These are phyloP conservation scores for Drosophila teissieri DNA, from an alignment of 1,140 invertebrate species.

Conservation along the genomic window DNA sequence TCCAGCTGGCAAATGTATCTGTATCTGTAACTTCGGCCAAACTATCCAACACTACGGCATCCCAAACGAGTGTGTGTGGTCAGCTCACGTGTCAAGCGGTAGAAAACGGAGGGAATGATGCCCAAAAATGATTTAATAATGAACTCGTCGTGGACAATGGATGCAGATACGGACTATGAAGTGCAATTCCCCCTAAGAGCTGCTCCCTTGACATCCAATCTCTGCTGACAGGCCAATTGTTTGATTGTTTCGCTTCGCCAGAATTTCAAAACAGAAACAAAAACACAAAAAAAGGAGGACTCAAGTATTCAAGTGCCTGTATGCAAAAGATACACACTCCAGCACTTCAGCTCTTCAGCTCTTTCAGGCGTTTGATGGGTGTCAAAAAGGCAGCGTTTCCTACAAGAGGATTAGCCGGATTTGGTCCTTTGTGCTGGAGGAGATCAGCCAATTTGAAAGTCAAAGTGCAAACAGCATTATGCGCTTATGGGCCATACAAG, in stretches of 20 bases:
- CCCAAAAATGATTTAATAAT: constrained; percentile 77
- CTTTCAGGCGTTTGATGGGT: constrained; percentile 72
- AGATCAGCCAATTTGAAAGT: constrained; percentile 77
- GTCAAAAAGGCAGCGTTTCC: constrained; percentile 70
- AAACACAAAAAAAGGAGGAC: constrained; percentile 16
- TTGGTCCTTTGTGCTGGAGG: constrained; percentile 54
- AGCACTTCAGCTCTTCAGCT: constrained; percentile 68
- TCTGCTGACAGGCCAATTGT: constrained; percentile 74
- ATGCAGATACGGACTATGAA: constrained; percentile 45
- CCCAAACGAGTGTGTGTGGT: constrained; percentile 30
- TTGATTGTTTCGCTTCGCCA: constrained; percentile 60
- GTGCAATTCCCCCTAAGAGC: constrained; percentile 51
- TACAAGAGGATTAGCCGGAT: constrained; percentile 76
- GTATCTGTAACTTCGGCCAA: constrained; percentile 4
- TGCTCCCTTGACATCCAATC: constrained; percentile 72
- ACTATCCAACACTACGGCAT: neutral
- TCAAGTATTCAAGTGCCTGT: constrained; percentile 9
- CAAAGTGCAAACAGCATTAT: constrained; percentile 77
- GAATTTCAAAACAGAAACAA: constrained; percentile 45
- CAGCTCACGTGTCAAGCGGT: constrained; percentile 69
- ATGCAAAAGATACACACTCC: constrained; percentile 56
- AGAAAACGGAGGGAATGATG: constrained; percentile 1
- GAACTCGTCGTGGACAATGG: constrained; percentile 70
- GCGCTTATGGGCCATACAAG: constrained; percentile 61
- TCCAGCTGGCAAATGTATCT: constrained; percentile 50